Conservation (phyloP, 2,113 vertebrate genomes). For the Dicaeum eximium region DNA sequence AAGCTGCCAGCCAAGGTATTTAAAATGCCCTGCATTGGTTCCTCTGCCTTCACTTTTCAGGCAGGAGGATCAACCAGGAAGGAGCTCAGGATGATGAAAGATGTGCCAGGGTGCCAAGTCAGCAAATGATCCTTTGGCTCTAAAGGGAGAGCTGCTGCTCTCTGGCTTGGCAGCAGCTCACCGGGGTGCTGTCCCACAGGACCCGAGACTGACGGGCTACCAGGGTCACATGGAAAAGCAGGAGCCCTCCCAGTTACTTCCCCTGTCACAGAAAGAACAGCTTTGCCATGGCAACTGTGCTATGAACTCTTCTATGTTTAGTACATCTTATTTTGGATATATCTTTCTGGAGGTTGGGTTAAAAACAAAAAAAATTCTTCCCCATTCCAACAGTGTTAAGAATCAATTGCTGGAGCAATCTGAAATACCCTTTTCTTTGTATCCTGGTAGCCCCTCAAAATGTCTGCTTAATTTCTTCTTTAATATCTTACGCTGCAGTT, state of each 20-base stretch:
- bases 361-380: neutral
- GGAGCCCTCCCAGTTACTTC: neutral
- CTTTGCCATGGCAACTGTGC: conserved; percentile 8
- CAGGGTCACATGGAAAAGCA: neutral
- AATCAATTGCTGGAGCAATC: neutral
- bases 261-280: neutral
- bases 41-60: neutral
- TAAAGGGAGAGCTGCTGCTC: neutral
- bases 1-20: neutral
- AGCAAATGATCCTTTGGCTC: neutral
- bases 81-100: neutral
- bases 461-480: neutral
- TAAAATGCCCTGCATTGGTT: neutral
- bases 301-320: neutral
- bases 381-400: neutral
- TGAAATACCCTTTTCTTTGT: neutral
- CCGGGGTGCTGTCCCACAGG: neutral
- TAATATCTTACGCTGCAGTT: neutral
- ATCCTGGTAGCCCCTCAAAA: neutral
- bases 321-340: neutral
- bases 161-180: neutral
- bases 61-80: neutral
- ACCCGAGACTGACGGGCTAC: neutral
- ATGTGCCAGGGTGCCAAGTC: neutral
- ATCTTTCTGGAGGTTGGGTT: neutral